Base-by-base conservation (phyloP, 2,113 vertebrate species). In the Arvicanthis niloticus region DNA sequence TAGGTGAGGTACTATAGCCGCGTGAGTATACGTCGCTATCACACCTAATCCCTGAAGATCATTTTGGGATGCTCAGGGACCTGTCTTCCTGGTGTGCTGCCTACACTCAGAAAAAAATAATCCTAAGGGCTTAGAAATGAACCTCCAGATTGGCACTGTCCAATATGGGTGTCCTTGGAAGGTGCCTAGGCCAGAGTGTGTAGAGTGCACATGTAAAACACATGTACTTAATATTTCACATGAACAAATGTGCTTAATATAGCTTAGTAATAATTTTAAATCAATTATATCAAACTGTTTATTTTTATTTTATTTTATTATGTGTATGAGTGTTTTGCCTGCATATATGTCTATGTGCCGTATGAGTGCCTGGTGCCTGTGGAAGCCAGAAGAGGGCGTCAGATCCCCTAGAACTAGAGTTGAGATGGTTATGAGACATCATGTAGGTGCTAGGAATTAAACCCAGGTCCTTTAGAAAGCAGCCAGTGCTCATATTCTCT, bases 211-310 rank as follows among this genome's bases (percentile, higher is more conserved):
- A 7, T 88, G 17, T n/a, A 93, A 94, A 91, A 81, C n/a, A 67
- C 10, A 93, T 7, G 0, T 19, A 72, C 31, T 76, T 81, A 94
- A 93, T n/a, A 76, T 17, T 51, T 58, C 29, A 9, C 26, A 53
- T 34, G 34, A 60, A 81, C 60, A 62, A 45, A 87, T 24, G 9
- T 80, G 67, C 67, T 87, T 81, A 42, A 89, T 82, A 40, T 80
- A 85, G n/a, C 24, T 78, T 88, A 58, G 26, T 80, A 68, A 88
- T 65, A 88, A 86, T 65, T 86, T 90, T 95, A 80, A 37, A 53
- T 62, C 70, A 17, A 73, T 19, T 65, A 34, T 16, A 96, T 45
- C 48, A 77, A 5, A 48, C 15, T 48, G 2, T 31, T 76, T 45
- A 29, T 45, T 62, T 82, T 82, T 78, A 78, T 51, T 48, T 51